Conservation (phyloP, 1,140 invertebrate species). For the Doryteuthis pealeii region DNA sequence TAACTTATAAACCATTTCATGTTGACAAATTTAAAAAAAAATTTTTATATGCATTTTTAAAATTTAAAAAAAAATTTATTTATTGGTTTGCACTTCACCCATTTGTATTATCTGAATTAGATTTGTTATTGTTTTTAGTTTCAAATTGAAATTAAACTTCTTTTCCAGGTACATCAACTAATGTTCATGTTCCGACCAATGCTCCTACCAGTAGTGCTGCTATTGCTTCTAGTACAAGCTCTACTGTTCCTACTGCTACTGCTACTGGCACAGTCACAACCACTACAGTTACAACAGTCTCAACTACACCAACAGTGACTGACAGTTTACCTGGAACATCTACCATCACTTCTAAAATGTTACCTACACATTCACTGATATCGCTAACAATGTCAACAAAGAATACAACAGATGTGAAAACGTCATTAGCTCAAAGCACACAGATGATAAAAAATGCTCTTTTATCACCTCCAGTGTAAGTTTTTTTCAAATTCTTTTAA, state of each 20-base stretch:
- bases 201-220: neutral
- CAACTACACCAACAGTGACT: neutral
- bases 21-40: no score
- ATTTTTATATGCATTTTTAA: no score
- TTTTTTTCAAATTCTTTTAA: neutral
- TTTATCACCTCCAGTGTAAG: neutral
- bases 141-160: no score
- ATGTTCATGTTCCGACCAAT: neutral
- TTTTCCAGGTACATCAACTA: no score
- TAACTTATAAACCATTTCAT: no score
- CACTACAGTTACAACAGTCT: slow-evolving; percentile 8
- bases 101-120: no score
- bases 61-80: no score
- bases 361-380: neutral
- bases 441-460: slow-evolving; percentile 12
- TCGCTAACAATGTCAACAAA: neutral
- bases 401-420: neutral
- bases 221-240: neutral
- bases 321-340: slow-evolving; percentile 9
- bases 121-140: no score
- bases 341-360: neutral
- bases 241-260: neutral
- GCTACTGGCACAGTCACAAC: slow-evolving; percentile 6
- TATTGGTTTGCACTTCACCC: no score
- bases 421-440: neutral